A percentile compares a stretch with the other conserved stretches of the same genome.
Conservation (phyloP, 2,888 invertebrate genomes). For the Xestia xanthographa region DNA sequence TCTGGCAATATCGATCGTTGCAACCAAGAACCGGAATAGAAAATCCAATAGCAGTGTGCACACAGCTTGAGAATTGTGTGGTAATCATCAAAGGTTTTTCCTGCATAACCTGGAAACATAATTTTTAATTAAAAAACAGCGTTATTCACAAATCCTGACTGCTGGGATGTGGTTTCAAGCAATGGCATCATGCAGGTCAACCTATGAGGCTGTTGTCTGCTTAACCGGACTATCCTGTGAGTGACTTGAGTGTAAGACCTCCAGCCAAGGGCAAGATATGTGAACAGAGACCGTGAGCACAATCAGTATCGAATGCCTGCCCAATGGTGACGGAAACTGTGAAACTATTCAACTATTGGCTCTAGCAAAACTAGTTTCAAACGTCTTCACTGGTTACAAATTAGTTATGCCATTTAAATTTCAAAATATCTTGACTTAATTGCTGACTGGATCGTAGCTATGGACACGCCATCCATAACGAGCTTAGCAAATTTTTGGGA, state of each 20-base stretch:
- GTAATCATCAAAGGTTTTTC: neutral
- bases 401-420: neutral
- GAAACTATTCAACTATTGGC: no score
- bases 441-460: neutral
- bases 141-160: neutral
- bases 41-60: neutral
- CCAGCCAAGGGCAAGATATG: neutral
- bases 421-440: neutral
- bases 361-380: neutral
- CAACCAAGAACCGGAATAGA: no score
- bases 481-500: neutral
- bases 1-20: neutral
- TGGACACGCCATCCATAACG: neutral
- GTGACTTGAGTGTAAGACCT: neutral
- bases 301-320: no score
- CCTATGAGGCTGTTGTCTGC: no score
- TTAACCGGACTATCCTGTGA: neutral
- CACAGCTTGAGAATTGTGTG: neutral
- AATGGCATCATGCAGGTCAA: no score
- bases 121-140: neutral
- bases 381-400: neutral
- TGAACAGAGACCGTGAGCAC: neutral
- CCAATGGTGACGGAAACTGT: no score
- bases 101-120: neutral
- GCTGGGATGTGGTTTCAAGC: no score